A percentile compares a stretch with the other conserved stretches of the same genome.
phyloP scores from a whole-genome alignment of 2,888 invertebrate species.

The Erebia palarica region DNA sequence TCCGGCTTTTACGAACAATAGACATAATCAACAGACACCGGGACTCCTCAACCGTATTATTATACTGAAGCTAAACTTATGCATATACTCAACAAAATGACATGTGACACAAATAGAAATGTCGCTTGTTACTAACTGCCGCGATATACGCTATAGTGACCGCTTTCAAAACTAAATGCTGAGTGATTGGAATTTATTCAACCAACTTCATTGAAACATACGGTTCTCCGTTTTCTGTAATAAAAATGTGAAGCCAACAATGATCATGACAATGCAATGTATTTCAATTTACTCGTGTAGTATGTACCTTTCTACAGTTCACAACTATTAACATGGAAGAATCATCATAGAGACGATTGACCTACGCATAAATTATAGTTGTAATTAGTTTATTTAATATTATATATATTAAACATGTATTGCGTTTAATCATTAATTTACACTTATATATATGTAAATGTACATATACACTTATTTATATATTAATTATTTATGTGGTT shows the following conservation, averaged over 20 bases:
- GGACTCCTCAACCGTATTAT: background rate
- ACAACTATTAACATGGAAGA: no score
- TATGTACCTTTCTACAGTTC: no score
- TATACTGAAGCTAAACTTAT: background rate
- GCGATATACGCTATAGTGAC: background rate
- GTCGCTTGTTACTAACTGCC: slow-evolving; percentile 7
- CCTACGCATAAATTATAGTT: no score
- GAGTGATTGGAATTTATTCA: slow-evolving; percentile 14
- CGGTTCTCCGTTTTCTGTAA: slow-evolving; percentile 12
- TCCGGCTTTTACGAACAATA: slow-evolving; percentile 3
- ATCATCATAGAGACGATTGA: no score
- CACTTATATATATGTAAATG: no score
- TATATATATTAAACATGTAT: no score
- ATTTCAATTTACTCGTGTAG: background rate
- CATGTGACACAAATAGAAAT: slow-evolving; percentile 8
- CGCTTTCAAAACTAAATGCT: background rate
- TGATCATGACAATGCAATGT: background rate
- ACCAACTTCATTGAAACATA: slow-evolving; percentile 16
- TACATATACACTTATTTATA: no score
- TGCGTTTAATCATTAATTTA: no score
- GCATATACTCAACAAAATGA: background rate
- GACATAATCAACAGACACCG: slow-evolving; percentile 5
- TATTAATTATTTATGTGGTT: no score
- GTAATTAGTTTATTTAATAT: no score
- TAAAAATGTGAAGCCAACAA: background rate